phyloP scores from a whole-genome alignment of 2,113 vertebrate species.

The Caretta caretta region DNA sequence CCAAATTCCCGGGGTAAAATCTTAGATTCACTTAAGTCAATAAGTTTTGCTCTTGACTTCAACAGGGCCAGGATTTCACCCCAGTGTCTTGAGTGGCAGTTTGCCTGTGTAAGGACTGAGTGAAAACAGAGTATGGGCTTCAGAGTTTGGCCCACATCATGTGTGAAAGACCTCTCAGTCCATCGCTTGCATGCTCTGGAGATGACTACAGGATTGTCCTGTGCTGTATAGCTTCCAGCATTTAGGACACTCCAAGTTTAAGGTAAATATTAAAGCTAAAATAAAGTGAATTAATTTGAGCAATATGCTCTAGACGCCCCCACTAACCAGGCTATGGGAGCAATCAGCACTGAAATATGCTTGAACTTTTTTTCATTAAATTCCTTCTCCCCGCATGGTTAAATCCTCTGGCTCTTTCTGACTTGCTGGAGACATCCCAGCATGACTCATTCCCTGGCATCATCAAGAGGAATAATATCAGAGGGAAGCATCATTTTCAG shows the following conservation, averaged over 20 bases:
- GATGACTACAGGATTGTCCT: neutral
- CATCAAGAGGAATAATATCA: neutral
- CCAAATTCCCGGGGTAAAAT: neutral
- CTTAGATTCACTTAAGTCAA: neutral
- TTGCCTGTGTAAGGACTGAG: neutral
- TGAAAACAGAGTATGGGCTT: neutral
- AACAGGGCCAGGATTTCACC: neutral
- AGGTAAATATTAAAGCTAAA: neutral
- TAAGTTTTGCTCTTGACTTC: neutral
- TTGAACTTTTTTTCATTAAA: conserved; percentile 22
- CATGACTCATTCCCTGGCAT: neutral
- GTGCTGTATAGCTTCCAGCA: neutral
- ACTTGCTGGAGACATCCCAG: neutral
- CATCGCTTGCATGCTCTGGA: neutral
- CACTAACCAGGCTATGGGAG: neutral
- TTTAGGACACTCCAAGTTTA: neutral
- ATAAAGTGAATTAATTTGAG: neutral
- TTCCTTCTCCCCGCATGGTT: neutral
- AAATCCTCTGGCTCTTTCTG: neutral
- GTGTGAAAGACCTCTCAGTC: neutral
- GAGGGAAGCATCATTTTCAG: neutral
- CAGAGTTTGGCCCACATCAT: neutral
- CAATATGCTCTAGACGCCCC: neutral
- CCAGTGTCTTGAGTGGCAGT: neutral
- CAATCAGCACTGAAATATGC: neutral